These are phyloP conservation scores for Aricia agestis DNA, from an alignment of 1,140 invertebrate genomes.

Conservation along the genomic window DNA sequence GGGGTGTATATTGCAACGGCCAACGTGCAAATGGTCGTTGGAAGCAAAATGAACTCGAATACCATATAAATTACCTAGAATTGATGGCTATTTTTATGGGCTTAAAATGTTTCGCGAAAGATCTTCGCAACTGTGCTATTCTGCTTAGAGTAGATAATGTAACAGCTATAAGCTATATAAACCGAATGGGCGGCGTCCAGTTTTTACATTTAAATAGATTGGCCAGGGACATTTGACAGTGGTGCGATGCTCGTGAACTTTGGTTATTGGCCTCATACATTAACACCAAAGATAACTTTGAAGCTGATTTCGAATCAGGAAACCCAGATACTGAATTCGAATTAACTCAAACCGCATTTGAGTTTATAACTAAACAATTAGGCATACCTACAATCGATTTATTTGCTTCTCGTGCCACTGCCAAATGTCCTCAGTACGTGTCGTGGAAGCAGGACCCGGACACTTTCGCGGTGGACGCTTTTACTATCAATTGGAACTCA, in stretches of 20 bases:
- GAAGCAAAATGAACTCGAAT: not conserved
- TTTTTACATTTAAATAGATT: not conserved
- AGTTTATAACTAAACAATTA: not conserved
- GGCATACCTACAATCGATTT: not conserved
- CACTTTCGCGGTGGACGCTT: not conserved
- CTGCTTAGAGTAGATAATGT: constrained; percentile 1
- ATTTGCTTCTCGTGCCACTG: not conserved
- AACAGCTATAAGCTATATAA: constrained; percentile 10
- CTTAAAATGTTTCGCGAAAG: not conserved
- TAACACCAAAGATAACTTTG: constrained; percentile 9
- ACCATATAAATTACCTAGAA: not conserved
- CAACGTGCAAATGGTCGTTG: not conserved
- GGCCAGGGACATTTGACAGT: not conserved
- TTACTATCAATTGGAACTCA: not conserved
- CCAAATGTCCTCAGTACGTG: not conserved
- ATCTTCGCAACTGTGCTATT: not conserved
- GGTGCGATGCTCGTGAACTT: not conserved
- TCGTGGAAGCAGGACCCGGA: not conserved
- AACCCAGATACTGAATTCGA: constrained; percentile 18
- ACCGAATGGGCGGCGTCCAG: not conserved
- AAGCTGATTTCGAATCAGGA: constrained; percentile 19
- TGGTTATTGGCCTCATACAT: constrained; percentile 17
- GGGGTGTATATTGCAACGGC: not conserved
- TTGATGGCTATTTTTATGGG: not conserved
- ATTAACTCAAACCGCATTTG: constrained; percentile 7